Conservation (phyloP, 2,113 vertebrate genomes). For the Hippocampus abdominalis region DNA sequence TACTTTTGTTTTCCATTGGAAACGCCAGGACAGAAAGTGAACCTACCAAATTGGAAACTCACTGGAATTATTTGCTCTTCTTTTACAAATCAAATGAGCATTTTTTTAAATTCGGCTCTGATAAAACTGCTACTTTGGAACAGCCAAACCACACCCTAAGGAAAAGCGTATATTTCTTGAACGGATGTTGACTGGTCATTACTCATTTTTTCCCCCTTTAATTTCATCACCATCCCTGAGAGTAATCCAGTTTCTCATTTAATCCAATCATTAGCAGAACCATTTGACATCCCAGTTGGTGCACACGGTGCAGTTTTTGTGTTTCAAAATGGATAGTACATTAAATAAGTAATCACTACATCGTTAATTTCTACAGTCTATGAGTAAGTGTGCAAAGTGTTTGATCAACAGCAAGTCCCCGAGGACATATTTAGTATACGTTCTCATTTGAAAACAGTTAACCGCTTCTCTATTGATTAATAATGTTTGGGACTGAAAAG, state of each 20-base stretch:
- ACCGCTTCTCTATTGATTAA: constrained; percentile 42
- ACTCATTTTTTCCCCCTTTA: not conserved
- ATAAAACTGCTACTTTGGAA: not conserved
- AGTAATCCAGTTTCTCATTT: constrained; percentile 16
- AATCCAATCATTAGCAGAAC: constrained; percentile 22
- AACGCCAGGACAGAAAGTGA: no score
- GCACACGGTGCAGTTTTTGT: not conserved
- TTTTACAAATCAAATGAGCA: not conserved
- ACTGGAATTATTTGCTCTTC: no score
- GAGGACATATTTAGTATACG: constrained; percentile 22
- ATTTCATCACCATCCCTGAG: constrained; percentile 11
- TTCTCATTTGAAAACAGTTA: constrained; percentile 30
- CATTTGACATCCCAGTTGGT: constrained; percentile 19
- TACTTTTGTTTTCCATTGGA: no score
- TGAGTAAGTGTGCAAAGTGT: constrained; percentile 20
- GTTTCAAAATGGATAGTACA: constrained; percentile 6
- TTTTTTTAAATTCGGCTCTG: not conserved
- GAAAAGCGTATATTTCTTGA: not conserved
- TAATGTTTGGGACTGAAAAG: constrained; percentile 54
- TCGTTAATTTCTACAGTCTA: not conserved
- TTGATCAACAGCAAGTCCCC: constrained; percentile 30
- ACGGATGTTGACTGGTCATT: not conserved
- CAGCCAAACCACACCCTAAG: not conserved
- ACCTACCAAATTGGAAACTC: no score
- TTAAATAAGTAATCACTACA: constrained; percentile 3